Percentiles rank a stretch among this genome's conserved stretches.
Conservation (phyloP, 2,888 invertebrate genomes). For the Tubulanus polymorphus region DNA sequence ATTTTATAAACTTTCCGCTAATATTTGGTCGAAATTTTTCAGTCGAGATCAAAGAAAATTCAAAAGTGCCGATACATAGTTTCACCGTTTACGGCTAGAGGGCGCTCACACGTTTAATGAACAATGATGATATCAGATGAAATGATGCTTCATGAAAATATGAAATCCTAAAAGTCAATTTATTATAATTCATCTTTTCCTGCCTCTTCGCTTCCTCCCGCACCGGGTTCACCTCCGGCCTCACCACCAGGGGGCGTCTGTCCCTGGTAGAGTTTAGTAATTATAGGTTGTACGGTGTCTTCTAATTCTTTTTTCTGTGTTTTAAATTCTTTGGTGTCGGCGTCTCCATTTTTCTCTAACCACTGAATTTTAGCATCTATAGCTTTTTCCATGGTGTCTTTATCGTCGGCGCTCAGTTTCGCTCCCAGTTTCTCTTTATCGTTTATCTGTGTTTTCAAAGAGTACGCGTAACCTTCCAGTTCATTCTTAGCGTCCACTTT, state of each 20-base stretch:
- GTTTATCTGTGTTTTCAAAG: slow-evolving; percentile 90
- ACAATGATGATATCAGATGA: too few species aligned
- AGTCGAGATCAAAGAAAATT: too few species aligned
- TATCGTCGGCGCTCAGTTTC: slow-evolving; percentile 83
- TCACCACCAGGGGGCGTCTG: too few species aligned
- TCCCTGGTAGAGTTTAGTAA: slow-evolving; percentile 91
- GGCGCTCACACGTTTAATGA: too few species aligned
- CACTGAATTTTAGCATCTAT: slow-evolving; percentile 96
- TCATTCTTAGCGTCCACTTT: slow-evolving; percentile 95
- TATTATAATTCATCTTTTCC: background rate
- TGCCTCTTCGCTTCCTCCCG: too few species aligned
- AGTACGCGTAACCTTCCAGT: slow-evolving; percentile 89
- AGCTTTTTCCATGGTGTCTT: slow-evolving; percentile 87
- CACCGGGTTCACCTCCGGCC: too few species aligned
- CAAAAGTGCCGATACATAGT: too few species aligned
- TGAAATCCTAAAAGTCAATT: too few species aligned
- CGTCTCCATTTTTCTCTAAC: slow-evolving; percentile 93
- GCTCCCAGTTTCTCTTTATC: slow-evolving; percentile 97
- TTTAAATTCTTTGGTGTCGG: slow-evolving; percentile 86
- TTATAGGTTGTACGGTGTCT: slow-evolving; percentile 91
- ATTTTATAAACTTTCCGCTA: too few species aligned
- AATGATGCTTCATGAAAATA: too few species aligned
- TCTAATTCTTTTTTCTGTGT: slow-evolving; percentile 92
- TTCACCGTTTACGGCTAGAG: too few species aligned
- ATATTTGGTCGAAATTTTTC: too few species aligned